Evolutionary conservation across 2,888 invertebrate genomes (phyloP).

Genomic region (Leptopilina drosophilae): DNA sequence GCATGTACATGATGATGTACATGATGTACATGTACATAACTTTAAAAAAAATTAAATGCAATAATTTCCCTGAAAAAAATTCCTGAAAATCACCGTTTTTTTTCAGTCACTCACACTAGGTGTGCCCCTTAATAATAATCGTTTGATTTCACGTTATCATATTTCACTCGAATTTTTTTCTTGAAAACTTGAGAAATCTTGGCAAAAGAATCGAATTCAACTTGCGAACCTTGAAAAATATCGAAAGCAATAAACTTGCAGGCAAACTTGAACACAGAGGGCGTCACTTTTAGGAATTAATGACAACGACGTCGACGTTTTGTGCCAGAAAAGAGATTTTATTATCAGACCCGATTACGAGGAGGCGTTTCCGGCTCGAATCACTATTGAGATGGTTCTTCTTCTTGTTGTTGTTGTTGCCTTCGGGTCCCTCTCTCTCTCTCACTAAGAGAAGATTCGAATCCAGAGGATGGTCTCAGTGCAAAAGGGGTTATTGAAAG

Average conservation of each 20-base stretch:
- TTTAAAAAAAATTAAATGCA: too few relatives aligned
- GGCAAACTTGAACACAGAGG: conserved; percentile 11
- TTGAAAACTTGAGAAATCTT: too few relatives aligned
- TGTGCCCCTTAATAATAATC: too few relatives aligned
- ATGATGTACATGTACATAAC: too few relatives aligned
- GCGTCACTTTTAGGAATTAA: conserved; percentile 35
- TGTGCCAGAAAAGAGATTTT: conserved; percentile 45
- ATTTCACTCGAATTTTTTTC: too few relatives aligned
- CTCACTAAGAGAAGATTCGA: conserved; percentile 24
- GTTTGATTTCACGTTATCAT: too few relatives aligned
- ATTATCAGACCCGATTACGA: conserved; percentile 40
- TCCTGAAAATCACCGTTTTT: too few relatives aligned
- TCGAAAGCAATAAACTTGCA: conserved; percentile 21
- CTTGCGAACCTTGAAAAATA: too few relatives aligned
- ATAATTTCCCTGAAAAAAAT: too few relatives aligned
- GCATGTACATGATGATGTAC: too few relatives aligned
- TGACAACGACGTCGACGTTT: conserved; percentile 13
- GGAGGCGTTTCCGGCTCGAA: conserved; percentile 28
- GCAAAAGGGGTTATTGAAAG: conserved; percentile 28
- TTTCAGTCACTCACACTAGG: too few relatives aligned
- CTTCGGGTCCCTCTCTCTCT: conserved; percentile 5
- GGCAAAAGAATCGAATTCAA: too few relatives aligned
- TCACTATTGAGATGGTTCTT: conserved; percentile 8
- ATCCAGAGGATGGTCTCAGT: not conserved
- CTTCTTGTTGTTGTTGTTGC: conserved; percentile 31